Evolutionary conservation across 2,888 invertebrate genomes (phyloP), one percentile per base, ranked within the genome.

Genomic region (Ectropis crepuscularia): DNA sequence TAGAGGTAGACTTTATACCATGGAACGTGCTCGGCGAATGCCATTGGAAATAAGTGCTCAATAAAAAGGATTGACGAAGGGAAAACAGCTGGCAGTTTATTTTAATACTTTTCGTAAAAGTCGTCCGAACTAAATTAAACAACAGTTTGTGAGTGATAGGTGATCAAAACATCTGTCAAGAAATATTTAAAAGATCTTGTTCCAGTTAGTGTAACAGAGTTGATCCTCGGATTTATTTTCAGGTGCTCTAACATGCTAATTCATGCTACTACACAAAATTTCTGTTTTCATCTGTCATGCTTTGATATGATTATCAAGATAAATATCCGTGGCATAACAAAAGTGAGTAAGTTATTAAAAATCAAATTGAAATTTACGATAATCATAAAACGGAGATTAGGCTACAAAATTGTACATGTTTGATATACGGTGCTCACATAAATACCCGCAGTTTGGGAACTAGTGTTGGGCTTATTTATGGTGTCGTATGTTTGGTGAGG

Each of bases 371-470:
- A 85, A 89, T 91, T 91, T 90, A 92, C 85, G 89, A 86, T 86
- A 82, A 83, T 82, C 87, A 87, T 92, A 89, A 90, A 91, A 85
- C 81, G 79, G 80, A 90, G 89, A 90, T 92, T 90, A 92, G 74
- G 80, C 79, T 74, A 80, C 76, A 80, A 78, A 75, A 77, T 78
- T 74, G 74, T 82, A 71, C 76, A 76, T 75, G 73, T 68, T 76
- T 90, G 89, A 90, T 90, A 90, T 92, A 90, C 75, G 72, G 72
- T 76, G 73, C 79, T 76, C 80, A 83, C 77, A 83, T 81, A 86
- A 86, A 86, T 86, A 83, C 73, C 77, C 74, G 76, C 81, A 82
- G 80, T 85, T 82, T 80, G 72, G 80, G 81, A 82, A 79, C 78
- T 81, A 81, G 73, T 76, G 78, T 84, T 81, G 75, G 80, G 83